Evolutionary conservation across 2,797 vertebrate species (phyloP).

Genomic region (Threskiornis aethiopicus): DNA sequence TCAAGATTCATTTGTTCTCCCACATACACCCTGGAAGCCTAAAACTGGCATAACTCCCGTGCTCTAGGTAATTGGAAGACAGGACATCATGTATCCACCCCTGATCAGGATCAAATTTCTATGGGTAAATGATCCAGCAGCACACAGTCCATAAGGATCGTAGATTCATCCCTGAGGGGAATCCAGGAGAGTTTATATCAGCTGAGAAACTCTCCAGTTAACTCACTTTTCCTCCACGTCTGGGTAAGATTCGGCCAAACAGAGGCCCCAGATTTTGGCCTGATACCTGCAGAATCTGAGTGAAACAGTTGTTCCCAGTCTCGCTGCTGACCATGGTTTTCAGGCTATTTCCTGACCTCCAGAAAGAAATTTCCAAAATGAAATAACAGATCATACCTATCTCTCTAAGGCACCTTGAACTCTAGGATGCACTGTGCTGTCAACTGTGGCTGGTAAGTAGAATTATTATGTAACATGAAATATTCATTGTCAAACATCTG

Average conservation of each 20-base stretch:
- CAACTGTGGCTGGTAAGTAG: background rate
- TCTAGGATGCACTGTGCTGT: background rate
- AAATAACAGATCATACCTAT: background rate
- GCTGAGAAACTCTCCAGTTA: background rate
- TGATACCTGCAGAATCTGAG: background rate
- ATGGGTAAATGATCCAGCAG: background rate
- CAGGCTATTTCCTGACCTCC: background rate
- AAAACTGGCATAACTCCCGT: background rate
- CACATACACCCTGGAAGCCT: background rate
- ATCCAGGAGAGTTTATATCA: background rate
- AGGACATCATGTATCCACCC: background rate
- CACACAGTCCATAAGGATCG: background rate
- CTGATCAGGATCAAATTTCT: background rate
- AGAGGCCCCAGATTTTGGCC: background rate
- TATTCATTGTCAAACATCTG: constrained; percentile 59
- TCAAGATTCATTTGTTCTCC: background rate
- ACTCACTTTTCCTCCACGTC: background rate
- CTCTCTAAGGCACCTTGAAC: background rate
- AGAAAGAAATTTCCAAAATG: background rate
- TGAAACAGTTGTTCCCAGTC: background rate
- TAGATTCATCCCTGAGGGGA: background rate
- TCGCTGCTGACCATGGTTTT: background rate
- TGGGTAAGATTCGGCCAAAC: background rate
- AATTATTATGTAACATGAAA: constrained; percentile 55
- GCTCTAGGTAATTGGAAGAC: background rate